phyloP scores from a whole-genome alignment of 2,888 invertebrate genomes.

The Andrena flavipes region DNA sequence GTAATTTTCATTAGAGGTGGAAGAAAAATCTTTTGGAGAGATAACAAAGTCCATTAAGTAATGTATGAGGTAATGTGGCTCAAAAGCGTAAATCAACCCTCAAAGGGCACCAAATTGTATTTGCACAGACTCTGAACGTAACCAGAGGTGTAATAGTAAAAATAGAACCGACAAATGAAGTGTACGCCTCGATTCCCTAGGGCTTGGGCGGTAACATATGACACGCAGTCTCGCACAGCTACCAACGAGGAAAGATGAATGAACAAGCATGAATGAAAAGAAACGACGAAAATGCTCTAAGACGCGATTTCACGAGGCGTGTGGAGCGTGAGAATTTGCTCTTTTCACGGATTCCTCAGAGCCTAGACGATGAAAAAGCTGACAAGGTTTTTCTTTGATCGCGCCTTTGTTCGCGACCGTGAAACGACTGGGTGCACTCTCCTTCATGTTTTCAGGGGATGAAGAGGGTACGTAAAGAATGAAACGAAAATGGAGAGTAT shows the following conservation, averaged over 20 bases:
- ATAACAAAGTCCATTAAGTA: background rate
- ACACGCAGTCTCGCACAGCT: conserved; percentile 39
- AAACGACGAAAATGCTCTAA: conserved; percentile 38
- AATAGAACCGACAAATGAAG: conserved; percentile 43
- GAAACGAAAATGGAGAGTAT: background rate
- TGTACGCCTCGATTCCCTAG: conserved; percentile 40
- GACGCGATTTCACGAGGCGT: conserved; percentile 41
- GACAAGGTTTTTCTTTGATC: conserved; percentile 28
- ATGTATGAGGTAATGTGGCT: background rate
- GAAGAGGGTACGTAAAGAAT: background rate
- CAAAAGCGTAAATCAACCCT: background rate
- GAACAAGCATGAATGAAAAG: conserved; percentile 52
- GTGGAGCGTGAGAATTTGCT: conserved; percentile 45
- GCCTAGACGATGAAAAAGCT: conserved; percentile 14
- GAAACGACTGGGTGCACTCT: background rate
- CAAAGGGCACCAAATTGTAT: conserved; percentile 9
- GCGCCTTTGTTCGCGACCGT: background rate
- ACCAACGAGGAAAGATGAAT: conserved; percentile 61
- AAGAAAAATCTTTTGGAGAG: background rate
- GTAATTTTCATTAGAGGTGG: too few species aligned
- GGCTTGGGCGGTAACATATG: conserved; percentile 44
- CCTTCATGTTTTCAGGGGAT: background rate
- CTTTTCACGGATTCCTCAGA: conserved; percentile 23
- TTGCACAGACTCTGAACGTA: conserved; percentile 13
- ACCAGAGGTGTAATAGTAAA: background rate